phyloP scores from a whole-genome alignment of 2,888 invertebrate species.

The Aelia acuminata region DNA sequence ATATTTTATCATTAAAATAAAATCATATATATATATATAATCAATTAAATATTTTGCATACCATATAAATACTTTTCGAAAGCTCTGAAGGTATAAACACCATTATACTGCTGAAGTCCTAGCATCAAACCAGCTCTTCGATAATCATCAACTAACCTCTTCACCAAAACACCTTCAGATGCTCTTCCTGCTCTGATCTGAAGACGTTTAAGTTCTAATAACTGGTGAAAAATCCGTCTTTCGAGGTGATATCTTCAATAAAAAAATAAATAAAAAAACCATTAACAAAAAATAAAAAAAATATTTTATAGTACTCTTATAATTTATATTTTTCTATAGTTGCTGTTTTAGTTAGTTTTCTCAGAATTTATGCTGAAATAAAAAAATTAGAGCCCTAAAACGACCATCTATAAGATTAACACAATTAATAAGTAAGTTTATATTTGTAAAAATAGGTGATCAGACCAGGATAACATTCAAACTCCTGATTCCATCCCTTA shows the following conservation, averaged over 20 bases:
- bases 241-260: conserved; percentile 84
- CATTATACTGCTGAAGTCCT: conserved; percentile 73
- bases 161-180: conserved; percentile 89
- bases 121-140: conserved; percentile 81
- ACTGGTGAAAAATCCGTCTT: conserved; percentile 91
- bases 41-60: conserved; percentile 65
- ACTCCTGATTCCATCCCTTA: background rate
- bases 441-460: background rate
- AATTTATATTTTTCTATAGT: background rate
- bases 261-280: too few relatives aligned
- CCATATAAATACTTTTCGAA: conserved; percentile 92
- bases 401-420: background rate
- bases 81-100: conserved; percentile 71
- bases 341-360: background rate
- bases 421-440: background rate
- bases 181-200: conserved; percentile 92
- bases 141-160: conserved; percentile 88
- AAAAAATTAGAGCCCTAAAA: background rate
- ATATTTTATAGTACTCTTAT: background rate
- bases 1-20: too few relatives aligned
- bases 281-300: background rate
- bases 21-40: background rate
- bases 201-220: conserved; percentile 90
- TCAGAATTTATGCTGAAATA: background rate
- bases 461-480: background rate